Percentiles rank a stretch among this genome's conserved stretches.
Conservation (phyloP, 2,113 vertebrate species). For the Herpailurus yagouaroundi region DNA sequence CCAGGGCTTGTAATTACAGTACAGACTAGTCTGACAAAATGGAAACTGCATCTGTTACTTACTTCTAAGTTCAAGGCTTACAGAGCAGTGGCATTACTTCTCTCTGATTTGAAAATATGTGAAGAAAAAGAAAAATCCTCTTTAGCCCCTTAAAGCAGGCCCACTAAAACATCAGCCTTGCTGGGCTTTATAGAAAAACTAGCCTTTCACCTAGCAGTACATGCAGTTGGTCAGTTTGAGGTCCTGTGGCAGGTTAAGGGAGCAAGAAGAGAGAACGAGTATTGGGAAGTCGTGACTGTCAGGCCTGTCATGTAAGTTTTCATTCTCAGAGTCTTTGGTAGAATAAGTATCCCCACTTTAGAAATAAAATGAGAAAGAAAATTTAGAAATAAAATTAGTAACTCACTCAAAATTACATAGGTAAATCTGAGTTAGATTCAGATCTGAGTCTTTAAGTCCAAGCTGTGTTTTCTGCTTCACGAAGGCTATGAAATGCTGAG, state of each 20-base stretch:
- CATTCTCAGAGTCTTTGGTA: neutral
- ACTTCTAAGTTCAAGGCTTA: neutral
- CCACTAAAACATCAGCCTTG: neutral
- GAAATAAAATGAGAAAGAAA: neutral
- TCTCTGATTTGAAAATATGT: neutral
- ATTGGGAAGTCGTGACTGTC: neutral
- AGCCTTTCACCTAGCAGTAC: neutral
- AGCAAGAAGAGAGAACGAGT: neutral
- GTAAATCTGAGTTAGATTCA: neutral
- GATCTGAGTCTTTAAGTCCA: neutral
- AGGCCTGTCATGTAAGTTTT: accelerated
- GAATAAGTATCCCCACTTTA: neutral
- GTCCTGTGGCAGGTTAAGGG: neutral
- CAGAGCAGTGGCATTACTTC: neutral
- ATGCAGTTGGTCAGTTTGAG: neutral
- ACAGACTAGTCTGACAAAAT: neutral
- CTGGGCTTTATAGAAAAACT: neutral
- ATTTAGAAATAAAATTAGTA: neutral
- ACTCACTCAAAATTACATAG: neutral
- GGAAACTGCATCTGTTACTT: neutral
- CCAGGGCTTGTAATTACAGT: neutral
- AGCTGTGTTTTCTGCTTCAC: neutral
- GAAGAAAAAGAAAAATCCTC: too few relatives aligned
- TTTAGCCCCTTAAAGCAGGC: neutral
- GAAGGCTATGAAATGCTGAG: neutral